Evolutionary conservation across 2,888 invertebrate species (phyloP).

Genomic region (Lamellibrachia satsuma): DNA sequence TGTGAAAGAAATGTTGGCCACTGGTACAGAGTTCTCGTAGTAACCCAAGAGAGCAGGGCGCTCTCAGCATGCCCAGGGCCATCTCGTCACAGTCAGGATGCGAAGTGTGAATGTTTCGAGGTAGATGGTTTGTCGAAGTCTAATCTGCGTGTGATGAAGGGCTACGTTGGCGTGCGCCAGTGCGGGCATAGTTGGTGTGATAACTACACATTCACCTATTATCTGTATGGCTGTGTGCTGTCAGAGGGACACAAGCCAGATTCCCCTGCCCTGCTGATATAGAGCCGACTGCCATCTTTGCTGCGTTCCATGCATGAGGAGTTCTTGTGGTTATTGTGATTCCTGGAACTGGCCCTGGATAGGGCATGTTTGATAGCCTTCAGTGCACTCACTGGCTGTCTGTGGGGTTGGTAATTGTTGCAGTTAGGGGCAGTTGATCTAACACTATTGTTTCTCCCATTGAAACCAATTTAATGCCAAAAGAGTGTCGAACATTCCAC

Average conservation of each 20-base stretch:
- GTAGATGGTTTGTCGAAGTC: background rate
- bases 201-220: conserved; percentile 9
- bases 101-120: background rate
- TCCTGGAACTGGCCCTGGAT: background rate
- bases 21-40: background rate
- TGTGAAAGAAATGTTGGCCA: background rate
- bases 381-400: background rate
- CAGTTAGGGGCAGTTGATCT: background rate
- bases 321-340: background rate
- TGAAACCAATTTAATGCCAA: too few species aligned
- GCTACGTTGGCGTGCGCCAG: conserved; percentile 1
- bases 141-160: conserved; percentile 2
- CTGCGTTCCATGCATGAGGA: background rate
- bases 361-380: background rate
- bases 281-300: background rate
- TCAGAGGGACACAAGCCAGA: background rate
- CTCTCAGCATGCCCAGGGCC: too few species aligned
- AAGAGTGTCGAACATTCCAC: too few species aligned
- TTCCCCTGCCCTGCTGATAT: background rate
- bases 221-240: background rate
- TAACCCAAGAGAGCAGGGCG: too few species aligned
- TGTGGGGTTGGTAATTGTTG: background rate
- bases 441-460: background rate
- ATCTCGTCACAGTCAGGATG: too few species aligned
- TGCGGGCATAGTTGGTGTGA: background rate